Percentiles rank a stretch among this genome's conserved stretches.
phyloP scores from a whole-genome alignment of 1,140 invertebrate species.

The Mactra quadrangularis region DNA sequence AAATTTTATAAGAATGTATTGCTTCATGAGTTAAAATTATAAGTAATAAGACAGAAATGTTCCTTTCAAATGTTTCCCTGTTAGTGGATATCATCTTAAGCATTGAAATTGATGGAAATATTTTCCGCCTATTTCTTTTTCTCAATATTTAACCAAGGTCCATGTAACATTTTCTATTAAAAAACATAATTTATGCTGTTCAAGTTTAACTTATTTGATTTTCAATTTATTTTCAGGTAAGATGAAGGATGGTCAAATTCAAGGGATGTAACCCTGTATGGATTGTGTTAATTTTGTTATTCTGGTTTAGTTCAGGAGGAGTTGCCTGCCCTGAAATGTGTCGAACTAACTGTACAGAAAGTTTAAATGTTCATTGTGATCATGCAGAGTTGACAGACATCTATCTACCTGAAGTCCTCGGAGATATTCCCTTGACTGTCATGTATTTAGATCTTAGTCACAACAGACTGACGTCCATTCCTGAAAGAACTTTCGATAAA shows the following conservation, averaged over 20 bases:
- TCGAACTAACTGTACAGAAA: constrained; percentile 20
- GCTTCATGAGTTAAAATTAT: too few species aligned
- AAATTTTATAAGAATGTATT: too few species aligned
- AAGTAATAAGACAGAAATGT: too few species aligned
- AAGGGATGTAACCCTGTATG: constrained; percentile 49
- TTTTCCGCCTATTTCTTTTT: too few species aligned
- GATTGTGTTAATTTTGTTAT: constrained; percentile 14
- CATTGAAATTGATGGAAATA: too few species aligned
- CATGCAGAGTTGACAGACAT: constrained; percentile 24
- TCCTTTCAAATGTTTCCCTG: too few species aligned
- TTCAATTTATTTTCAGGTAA: constrained; percentile 40
- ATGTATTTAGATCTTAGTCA: constrained; percentile 61
- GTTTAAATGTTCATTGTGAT: constrained; percentile 41
- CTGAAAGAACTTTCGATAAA: constrained; percentile 34
- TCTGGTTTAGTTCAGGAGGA: constrained; percentile 13
- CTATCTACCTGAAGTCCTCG: constrained; percentile 10
- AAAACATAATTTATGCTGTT: too few species aligned
- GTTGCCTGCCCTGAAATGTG: constrained; percentile 55
- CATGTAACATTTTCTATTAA: too few species aligned
- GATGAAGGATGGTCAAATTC: constrained; percentile 46
- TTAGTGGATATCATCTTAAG: too few species aligned
- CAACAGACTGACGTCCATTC: constrained; percentile 55
- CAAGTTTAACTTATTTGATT: too few species aligned
- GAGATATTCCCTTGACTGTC: constrained; percentile 3
- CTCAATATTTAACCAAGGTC: too few species aligned